Base-by-base conservation (phyloP, 92 coral and sea anemone genomes). In the Virgularia gustaviana region DNA sequence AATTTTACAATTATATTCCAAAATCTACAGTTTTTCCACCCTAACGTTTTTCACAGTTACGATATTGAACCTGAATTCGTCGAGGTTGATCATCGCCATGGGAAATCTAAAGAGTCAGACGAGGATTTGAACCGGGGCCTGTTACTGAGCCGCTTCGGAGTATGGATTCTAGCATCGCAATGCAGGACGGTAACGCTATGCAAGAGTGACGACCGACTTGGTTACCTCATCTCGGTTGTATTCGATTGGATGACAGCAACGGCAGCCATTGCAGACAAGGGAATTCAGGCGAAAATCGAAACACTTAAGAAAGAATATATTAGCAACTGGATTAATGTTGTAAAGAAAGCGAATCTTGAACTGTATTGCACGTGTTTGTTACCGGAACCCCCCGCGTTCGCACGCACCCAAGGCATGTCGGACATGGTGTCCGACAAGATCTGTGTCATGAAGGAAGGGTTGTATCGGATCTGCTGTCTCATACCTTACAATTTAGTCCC, bases 71-170 rank as follows among this genome's bases (percentile, higher is more conserved):
- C 75, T 10, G 75, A 68, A 33, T 68, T 68, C 36, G 75, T 68
- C 12, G 44, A 68, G 36, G 36, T 49, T 9, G 59, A 20, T 3
- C n/a, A 68, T 27, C 61, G 23, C 33, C 85, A 83, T 12, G 92
- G 79, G 70, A 76, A 63, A 24, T 85, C 56, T 47, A 96, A 89
- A 6, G 92, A 84, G 29, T 84, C 83, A 0, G 98, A 89, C 83
- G 90, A 92, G 49, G 96, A 89, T 70, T 81, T 92, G 43, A 89
- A 92, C 94, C 83, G 88, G 37, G 88, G 96, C 30, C 89, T 95
- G 45, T 79, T 92, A 84, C 86, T 92, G 68, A 92, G 98, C 64
- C 90, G 98, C 39, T 92, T 92, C 56, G 95, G 98, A 9, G 95
- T 92, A 25, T 89, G 92, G 92, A 90, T 92, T 49, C 81, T 92